Evolutionary conservation across 2,888 invertebrate species (phyloP), one percentile per base, ranked within the genome.

Genomic region (Thymelicus sylvestris): DNA sequence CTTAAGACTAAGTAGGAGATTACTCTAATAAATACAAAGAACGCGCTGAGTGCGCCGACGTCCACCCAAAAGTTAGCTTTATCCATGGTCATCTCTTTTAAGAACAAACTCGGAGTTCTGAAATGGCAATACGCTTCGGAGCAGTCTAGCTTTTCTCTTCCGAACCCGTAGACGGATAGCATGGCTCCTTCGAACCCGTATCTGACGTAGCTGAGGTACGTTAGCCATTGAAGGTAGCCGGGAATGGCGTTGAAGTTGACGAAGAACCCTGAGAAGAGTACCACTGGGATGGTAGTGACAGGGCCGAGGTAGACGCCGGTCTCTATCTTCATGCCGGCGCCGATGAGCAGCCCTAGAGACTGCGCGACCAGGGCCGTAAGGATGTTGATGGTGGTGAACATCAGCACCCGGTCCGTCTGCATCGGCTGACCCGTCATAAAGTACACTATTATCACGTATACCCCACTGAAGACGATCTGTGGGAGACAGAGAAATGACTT

Each of bases 361-460:
- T 99, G 99, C 3, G 98, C 97, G 59, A 98, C 98, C 68, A 99
- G 92, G 5, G 98, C 97, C 41, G 98, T 98, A 66, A 98, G 95
- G 73, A 98, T 97, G 84, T 94, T 94, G 74, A 94, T 94, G 13
- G 96, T 95, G 7, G 97, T 94, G 80, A 97, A 97, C 96, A 97
- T 97, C 52, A 96, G 92, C 83, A 97, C 97, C 67, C 99, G 95
- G 73, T 96, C 95, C 67, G 96, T 94, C 83, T 98, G 98, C 92
- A 97, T 95, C n/a, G 98, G 99, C 88, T 99, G 99, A 8, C 97
- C 97, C 39, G 99, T 98, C 96, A 99, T 97, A 92, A 98, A 98
- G 92, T 99, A 99, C 12, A 98, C 98, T 78, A 98, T 98, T 79
- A 97, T 95, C 71, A 97, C 96, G 87, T 98, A 98, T 44, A 98